Evolutionary conservation across 2,888 invertebrate genomes (phyloP), one percentile per base, ranked within the genome.

Genomic region (Trichopria drosophilae): DNA sequence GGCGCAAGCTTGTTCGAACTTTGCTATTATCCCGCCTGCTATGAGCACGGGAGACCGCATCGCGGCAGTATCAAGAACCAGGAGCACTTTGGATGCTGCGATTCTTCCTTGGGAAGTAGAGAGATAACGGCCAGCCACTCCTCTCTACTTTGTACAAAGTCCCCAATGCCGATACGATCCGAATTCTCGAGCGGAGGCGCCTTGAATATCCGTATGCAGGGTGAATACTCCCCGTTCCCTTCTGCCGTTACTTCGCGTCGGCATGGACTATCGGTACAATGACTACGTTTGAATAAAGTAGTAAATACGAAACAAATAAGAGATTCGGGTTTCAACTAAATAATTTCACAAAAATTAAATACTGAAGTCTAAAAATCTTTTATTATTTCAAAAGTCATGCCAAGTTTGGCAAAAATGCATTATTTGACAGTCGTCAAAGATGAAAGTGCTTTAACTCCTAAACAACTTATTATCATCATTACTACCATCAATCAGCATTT

Each of bases 111-210:
- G n/a, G n/a, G n/a, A n/a, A 43, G 50, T 41, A 44, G 40, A 36
- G 45, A 50, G 53, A 53, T 53, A 53, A 53, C 50, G 29, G 44
- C 40, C 24, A 51, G 40, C 50, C 45, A 51, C 53, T 53, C 32
- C 50, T 53, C 39, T 43, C 13, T 18, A 46, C 47, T 47, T 40
- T 47, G 18, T 32, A 29, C n/a, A n/a, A 29, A 19, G 26, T 39
- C 32, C 7, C 20, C 40, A n/a, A n/a, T n/a, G 37, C 23, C 29
- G 47, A 47, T 40, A 41, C 31, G 39, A 47, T 47, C 47, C 40
- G 31, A 47, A 40, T 20, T 32, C 22, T 31, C 18, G 24, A 37
- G 44, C 20, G 23, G 34, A 34, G 41, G 48, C 41, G 41, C 41
- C 40, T 40, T 29, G 37, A 37, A 46, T 44, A 44, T 35, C 20